Percentiles rank a stretch among this genome's conserved stretches.
Conservation (phyloP, 2,113 vertebrate genomes). For the Corydoras sp. region DNA sequence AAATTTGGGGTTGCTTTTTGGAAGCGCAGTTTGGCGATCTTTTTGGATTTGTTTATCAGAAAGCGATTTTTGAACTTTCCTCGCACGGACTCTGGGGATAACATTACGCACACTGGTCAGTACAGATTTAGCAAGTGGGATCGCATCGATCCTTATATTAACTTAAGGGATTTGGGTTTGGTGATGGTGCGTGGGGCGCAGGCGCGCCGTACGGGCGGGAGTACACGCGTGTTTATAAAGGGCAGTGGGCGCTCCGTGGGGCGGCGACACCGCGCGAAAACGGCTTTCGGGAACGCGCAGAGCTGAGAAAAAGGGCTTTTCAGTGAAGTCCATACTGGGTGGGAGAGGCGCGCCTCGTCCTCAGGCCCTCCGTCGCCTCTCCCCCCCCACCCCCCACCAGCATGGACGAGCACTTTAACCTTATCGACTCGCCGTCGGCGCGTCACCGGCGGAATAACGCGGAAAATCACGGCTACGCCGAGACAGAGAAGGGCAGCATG, state of each 20-base stretch:
- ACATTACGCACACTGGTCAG: neutral
- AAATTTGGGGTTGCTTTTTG: neutral
- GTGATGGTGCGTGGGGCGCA: constrained; percentile 59
- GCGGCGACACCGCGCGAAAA: constrained; percentile 47
- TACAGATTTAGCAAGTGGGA: neutral
- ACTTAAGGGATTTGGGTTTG: constrained; percentile 53
- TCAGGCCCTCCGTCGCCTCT: constrained; percentile 52
- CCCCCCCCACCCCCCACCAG: constrained; percentile 60
- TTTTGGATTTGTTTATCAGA: no score
- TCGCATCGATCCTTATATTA: constrained; percentile 40
- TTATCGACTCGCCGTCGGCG: constrained; percentile 68
- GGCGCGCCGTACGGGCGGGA: constrained; percentile 61
- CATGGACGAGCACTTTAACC: constrained; percentile 82
- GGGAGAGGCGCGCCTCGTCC: constrained; percentile 60
- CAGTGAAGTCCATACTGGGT: constrained; percentile 41
- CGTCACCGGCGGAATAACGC: constrained; percentile 58
- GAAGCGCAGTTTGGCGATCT: no score
- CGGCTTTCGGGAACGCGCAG: constrained; percentile 40
- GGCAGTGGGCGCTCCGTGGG: constrained; percentile 44
- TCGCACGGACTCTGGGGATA: neutral
- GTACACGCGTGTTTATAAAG: constrained; percentile 57
- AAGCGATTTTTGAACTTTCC: no score
- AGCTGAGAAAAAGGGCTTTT: constrained; percentile 36
- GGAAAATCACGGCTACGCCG: constrained; percentile 68
- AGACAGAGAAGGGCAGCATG: constrained; percentile 73